A percentile compares a stretch with the other conserved stretches of the same genome.
phyloP scores from a whole-genome alignment of 2,888 invertebrate genomes.

The Ophion slaviceki region DNA sequence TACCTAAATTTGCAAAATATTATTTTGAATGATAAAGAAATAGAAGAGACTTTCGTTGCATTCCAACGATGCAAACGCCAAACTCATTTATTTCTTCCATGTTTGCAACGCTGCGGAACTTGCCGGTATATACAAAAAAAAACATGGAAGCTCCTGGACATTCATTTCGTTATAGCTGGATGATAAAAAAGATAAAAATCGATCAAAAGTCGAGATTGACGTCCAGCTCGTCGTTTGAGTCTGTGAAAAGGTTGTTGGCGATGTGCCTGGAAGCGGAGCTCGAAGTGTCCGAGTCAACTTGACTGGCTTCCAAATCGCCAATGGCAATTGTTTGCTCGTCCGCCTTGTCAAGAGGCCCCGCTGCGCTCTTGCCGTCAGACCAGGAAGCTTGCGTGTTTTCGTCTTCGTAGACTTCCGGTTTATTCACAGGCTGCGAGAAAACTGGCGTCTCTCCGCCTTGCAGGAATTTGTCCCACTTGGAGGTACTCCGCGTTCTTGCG shows the following conservation, averaged over 20 bases:
- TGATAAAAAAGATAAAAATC: not conserved
- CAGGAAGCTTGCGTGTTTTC: not conserved
- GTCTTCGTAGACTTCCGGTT: not conserved
- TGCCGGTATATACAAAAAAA: not conserved
- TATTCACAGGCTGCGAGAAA: not conserved
- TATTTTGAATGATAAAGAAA: too few relatives aligned
- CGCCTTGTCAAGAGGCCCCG: not conserved
- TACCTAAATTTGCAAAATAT: too few relatives aligned
- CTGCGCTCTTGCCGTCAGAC: not conserved
- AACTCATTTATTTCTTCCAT: not conserved
- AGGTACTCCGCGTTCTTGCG: not conserved
- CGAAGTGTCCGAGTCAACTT: constrained; percentile 16
- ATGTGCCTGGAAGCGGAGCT: not conserved
- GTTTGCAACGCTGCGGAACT: too few relatives aligned
- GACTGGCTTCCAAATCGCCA: not conserved
- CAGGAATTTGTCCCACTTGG: constrained; percentile 42
- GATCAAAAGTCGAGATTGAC: constrained; percentile 69
- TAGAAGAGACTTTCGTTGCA: too few relatives aligned
- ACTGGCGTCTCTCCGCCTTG: not conserved
- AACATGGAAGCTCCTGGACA: not conserved
- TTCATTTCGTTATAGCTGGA: not conserved
- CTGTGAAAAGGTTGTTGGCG: constrained; percentile 13
- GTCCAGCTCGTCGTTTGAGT: constrained; percentile 66
- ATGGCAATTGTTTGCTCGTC: not conserved
- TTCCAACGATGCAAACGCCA: too few relatives aligned